Conservation (phyloP, 2,797 vertebrate genomes). For the Mus spretus region DNA sequence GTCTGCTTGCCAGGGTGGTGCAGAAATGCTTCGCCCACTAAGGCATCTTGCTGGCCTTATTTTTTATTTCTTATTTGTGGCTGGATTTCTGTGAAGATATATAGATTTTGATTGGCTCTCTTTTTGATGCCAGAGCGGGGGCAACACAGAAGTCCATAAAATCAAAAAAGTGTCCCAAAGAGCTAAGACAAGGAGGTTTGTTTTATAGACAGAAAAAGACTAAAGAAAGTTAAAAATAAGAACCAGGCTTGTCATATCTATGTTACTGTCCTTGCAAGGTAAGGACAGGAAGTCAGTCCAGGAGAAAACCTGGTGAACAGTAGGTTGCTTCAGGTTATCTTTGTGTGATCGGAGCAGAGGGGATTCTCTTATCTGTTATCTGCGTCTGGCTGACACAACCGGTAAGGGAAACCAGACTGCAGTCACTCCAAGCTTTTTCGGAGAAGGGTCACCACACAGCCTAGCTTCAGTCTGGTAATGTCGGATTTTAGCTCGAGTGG, state of each 20-base stretch:
- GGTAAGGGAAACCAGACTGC: neutral
- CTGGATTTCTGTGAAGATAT: neutral
- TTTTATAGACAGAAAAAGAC: neutral
- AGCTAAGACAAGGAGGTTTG: neutral
- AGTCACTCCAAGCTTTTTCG: neutral
- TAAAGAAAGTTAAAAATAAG: neutral
- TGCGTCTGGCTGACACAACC: neutral
- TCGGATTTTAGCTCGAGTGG: neutral
- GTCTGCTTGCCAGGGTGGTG: neutral
- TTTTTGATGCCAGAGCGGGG: neutral
- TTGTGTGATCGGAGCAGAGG: neutral
- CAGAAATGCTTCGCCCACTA: neutral
- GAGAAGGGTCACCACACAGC: neutral
- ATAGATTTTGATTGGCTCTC: neutral
- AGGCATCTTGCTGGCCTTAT: neutral
- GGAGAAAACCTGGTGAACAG: neutral
- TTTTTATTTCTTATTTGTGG: neutral
- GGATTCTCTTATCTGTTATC: neutral
- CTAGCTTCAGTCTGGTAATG: neutral
- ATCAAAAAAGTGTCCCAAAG: neutral
- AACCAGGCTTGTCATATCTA: neutral
- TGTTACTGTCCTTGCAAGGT: neutral
- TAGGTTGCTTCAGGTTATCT: neutral
- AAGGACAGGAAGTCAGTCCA: neutral
- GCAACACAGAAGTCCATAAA: neutral